Evolutionary conservation across 2,797 vertebrate species (phyloP).

Genomic region (Linurgus olivaceus): DNA sequence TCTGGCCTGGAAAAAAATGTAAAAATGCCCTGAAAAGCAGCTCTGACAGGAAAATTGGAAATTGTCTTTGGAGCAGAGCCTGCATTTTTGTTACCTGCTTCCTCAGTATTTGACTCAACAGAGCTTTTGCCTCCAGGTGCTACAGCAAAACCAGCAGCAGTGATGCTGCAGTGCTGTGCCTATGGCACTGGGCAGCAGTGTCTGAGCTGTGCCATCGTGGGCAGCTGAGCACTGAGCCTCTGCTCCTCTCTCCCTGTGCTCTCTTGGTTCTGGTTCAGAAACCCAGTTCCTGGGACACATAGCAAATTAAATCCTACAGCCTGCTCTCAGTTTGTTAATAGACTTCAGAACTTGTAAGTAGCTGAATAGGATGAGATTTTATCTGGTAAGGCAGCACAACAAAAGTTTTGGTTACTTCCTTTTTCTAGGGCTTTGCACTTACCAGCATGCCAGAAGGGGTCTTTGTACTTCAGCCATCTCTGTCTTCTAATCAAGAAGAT

Average conservation of each 20-base stretch:
- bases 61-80: neutral
- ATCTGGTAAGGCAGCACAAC: neutral
- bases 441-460: rapidly evolving
- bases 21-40: neutral
- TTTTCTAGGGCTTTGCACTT: neutral
- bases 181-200: neutral
- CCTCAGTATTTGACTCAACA: neutral
- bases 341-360: neutral
- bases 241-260: neutral
- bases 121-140: neutral
- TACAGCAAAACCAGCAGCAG: neutral
- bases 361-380: neutral
- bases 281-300: neutral
- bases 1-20: neutral
- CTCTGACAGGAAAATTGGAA: neutral
- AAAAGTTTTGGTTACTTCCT: neutral
- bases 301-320: neutral
- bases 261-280: rapidly evolving
- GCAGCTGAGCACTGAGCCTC: neutral
- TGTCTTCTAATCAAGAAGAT: neutral
- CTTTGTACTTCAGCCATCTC: neutral
- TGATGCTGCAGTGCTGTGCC: neutral
- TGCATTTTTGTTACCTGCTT: neutral
- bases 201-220: rapidly evolving
- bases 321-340: neutral